Evolutionary conservation across 2,797 vertebrate species (phyloP).

Genomic region (Melanotaenia nigrans): DNA sequence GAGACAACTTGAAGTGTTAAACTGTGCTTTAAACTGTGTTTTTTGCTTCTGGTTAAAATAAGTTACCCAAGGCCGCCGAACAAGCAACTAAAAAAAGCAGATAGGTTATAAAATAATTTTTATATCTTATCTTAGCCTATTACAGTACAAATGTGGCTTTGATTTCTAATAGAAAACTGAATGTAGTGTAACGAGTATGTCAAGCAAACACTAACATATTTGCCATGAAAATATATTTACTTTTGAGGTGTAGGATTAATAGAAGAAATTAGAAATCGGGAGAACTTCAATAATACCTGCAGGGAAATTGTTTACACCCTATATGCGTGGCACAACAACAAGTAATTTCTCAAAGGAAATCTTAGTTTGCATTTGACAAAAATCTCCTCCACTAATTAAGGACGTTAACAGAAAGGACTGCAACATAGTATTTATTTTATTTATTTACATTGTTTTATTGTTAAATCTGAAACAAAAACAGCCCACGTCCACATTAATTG

Average conservation of each 20-base stretch:
- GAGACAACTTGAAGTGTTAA: not conserved
- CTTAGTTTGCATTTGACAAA: constrained; percentile 22
- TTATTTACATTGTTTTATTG: constrained; percentile 3
- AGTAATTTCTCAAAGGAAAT: constrained; percentile 1
- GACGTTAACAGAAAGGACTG: constrained; percentile 5
- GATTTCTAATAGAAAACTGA: not conserved
- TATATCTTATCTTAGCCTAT: not conserved
- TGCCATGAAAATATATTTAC: not conserved
- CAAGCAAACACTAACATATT: not conserved
- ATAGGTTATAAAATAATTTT: not conserved
- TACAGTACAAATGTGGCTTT: too few species aligned
- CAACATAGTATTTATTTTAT: not conserved
- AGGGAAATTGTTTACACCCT: not conserved
- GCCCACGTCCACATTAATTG: not conserved
- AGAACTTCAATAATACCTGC: constrained; percentile 1
- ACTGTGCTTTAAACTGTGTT: not conserved
- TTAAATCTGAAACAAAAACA: constrained; percentile 32
- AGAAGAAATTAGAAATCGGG: not conserved
- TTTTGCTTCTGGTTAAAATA: not conserved
- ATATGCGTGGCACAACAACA: constrained; percentile 4
- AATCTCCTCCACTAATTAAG: constrained; percentile 3
- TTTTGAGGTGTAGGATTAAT: constrained; percentile 5
- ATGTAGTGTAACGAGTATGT: not conserved
- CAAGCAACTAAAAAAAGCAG: constrained; percentile 1
- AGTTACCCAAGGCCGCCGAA: not conserved